Percentiles rank a stretch among this genome's conserved stretches.
These are phyloP conservation scores for Drosophila atroscutellata DNA, from an alignment of 2,888 invertebrate genomes.

Conservation along the genomic window DNA sequence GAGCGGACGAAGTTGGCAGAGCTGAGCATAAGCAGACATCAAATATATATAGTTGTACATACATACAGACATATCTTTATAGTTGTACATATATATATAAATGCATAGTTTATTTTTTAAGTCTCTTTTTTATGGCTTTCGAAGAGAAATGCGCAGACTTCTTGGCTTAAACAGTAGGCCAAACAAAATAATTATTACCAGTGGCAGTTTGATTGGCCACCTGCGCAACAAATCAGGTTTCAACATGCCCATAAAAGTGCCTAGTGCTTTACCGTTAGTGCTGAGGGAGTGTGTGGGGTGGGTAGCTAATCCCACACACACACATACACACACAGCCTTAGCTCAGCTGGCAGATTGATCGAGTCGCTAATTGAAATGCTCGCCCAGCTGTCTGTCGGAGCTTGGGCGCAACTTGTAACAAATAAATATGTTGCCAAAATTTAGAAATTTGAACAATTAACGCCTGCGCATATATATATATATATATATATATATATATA, in stretches of 20 bases:
- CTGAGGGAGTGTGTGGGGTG: background rate
- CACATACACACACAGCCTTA: background rate
- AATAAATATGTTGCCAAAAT: conserved; percentile 20
- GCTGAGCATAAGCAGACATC: background rate
- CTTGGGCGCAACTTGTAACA: too few species aligned
- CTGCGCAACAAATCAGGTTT: conserved; percentile 36
- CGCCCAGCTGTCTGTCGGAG: conserved; percentile 50
- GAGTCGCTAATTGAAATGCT: conserved; percentile 51
- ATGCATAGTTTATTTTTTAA: background rate
- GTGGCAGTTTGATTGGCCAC: conserved; percentile 31
- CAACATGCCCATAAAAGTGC: conserved; percentile 50
- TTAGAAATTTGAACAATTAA: conserved; percentile 57
- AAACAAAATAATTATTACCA: conserved; percentile 2
- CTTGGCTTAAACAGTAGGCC: conserved; percentile 40
- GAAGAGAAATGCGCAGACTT: background rate
- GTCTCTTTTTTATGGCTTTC: background rate
- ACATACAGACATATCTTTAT: too few species aligned
- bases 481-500: background rate
- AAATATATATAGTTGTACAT: too few species aligned
- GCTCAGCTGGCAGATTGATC: conserved; percentile 37
- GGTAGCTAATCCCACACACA: conserved; percentile 13
- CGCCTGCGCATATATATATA: conserved; percentile 23
- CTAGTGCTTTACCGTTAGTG: conserved; percentile 47
- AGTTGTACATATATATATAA: too few species aligned
- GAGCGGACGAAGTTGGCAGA: too few species aligned